A percentile compares a stretch with the other conserved stretches of the same genome.
These are phyloP conservation scores for Platalea minor DNA, from an alignment of 2,797 vertebrate species.

Conservation along the genomic window DNA sequence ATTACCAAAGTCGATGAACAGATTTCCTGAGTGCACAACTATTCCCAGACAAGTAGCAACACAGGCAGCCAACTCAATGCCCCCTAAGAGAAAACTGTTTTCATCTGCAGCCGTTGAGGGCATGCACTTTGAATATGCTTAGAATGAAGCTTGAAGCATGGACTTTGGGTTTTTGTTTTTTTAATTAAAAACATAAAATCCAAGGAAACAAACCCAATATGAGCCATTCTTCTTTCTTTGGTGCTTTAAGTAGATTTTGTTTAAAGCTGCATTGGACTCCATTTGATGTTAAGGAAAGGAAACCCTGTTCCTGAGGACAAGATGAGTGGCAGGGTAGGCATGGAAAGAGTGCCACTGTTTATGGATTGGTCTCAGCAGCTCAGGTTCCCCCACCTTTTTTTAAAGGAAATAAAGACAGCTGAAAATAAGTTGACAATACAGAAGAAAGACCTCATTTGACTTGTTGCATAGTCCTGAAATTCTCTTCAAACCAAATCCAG, in stretches of 20 bases:
- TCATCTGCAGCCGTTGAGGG: not conserved
- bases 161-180: not conserved
- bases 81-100: not conserved
- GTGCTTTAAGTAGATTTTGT: not conserved
- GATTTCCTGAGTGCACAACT: not conserved
- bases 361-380: not conserved
- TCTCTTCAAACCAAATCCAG: not conserved
- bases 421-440: not conserved
- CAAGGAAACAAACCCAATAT: not conserved
- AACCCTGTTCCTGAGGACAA: not conserved
- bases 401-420: not conserved
- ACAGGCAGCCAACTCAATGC: not conserved
- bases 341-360: not conserved
- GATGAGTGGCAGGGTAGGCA: not conserved
- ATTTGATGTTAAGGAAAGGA: not conserved
- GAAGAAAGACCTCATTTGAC: not conserved
- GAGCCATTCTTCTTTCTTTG: not conserved
- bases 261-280: not conserved
- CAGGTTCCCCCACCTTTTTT: not conserved
- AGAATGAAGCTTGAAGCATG: not conserved
- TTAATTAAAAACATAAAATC: slow-evolving; percentile 14
- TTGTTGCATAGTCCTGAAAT: not conserved
- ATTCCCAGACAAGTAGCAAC: not conserved
- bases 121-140: not conserved
- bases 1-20: not conserved